phyloP scores from a whole-genome alignment of 2,113 vertebrate species.

The Typhlomys cinereus region DNA sequence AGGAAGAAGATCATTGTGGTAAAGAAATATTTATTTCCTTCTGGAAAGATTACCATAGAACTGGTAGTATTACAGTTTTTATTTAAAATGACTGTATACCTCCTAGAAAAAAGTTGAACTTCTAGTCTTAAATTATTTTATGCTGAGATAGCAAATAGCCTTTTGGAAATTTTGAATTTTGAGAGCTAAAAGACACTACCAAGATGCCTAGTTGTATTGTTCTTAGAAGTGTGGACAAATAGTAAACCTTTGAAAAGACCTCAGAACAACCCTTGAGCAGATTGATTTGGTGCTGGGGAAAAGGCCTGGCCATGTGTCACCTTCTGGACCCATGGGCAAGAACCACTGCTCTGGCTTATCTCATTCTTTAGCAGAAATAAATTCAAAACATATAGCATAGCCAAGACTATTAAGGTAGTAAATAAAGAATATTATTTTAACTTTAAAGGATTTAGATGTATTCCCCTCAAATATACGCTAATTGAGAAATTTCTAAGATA shows the following conservation, averaged over 20 bases:
- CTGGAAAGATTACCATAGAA: background rate
- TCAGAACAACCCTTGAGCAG: background rate
- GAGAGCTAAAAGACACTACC: background rate
- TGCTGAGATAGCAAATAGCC: conserved; percentile 2
- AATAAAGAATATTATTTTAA: background rate
- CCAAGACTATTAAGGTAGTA: background rate
- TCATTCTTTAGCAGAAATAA: background rate
- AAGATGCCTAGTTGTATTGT: background rate
- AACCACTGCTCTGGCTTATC: background rate
- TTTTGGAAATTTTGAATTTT: conserved; percentile 34
- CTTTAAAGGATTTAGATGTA: background rate
- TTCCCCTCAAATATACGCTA: background rate
- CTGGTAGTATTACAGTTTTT: conserved; percentile 21
- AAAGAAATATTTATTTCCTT: background rate
- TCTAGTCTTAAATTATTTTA: background rate
- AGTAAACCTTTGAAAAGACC: background rate
- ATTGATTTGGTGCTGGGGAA: background rate
- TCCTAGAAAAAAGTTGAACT: background rate
- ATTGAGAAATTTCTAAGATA: conserved; percentile 18
- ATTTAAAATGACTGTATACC: conserved; percentile 26
- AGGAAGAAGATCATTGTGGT: background rate
- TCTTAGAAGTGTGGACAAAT: background rate
- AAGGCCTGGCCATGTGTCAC: background rate
- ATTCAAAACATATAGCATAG: background rate
- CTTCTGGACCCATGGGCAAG: background rate